Percentiles rank a stretch among this genome's conserved stretches.
phyloP scores from a whole-genome alignment of 2,888 invertebrate species.

The Drosophila emarginata region DNA sequence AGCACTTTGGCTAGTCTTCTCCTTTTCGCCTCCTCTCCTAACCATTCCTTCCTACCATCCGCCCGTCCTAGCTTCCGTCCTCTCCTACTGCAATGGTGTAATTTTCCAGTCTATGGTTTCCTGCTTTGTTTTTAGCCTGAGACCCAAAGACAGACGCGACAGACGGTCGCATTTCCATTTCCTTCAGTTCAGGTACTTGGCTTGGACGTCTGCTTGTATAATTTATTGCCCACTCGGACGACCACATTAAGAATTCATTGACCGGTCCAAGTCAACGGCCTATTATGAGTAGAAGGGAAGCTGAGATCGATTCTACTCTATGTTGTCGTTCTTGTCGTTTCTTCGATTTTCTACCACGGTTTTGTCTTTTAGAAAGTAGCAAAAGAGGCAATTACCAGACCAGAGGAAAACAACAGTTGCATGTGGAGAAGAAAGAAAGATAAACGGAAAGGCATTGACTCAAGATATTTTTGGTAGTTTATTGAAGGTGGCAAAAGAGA shows the following conservation, averaged over 20 bases:
- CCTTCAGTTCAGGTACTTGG: constrained; percentile 47
- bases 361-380: constrained; percentile 42
- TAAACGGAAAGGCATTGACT: constrained; percentile 3
- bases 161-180: constrained; percentile 68
- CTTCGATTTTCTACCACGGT: constrained; percentile 32
- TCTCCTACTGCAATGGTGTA: constrained; percentile 46
- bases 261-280: constrained; percentile 78
- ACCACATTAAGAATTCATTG: constrained; percentile 77
- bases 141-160: constrained; percentile 31
- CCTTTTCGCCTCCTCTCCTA: not conserved
- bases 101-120: constrained; percentile 76
- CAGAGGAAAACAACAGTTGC: constrained; percentile 15
- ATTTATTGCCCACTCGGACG: constrained; percentile 69
- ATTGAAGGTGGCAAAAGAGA: not conserved
- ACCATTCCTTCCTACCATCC: not conserved
- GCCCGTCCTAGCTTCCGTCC: not conserved
- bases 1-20: constrained; percentile 24
- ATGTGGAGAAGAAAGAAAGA: constrained; percentile 44
- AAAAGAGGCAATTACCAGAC: constrained; percentile 46
- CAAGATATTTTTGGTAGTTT: constrained; percentile 3
- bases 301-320: constrained; percentile 46
- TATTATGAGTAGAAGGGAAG: constrained; percentile 64
- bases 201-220: constrained; percentile 61
- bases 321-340: not conserved
- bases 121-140: constrained; percentile 70